Percentiles rank a stretch among this genome's conserved stretches.
phyloP scores from a whole-genome alignment of 2,888 invertebrate genomes.

The Subacronicta megacephala region DNA sequence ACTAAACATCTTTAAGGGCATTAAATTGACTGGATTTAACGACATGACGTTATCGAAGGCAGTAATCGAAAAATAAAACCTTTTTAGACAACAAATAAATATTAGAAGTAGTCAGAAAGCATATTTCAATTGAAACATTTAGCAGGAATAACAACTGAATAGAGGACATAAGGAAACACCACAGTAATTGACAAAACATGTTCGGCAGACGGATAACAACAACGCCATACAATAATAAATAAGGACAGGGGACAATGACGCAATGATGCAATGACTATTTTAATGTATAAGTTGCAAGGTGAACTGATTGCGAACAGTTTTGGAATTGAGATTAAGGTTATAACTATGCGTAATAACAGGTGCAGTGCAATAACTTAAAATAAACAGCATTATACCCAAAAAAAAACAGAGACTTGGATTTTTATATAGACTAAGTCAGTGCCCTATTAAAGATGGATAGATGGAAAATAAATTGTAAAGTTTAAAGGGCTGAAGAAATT shows the following conservation, averaged over 20 bases:
- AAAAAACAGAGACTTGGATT: too few species aligned
- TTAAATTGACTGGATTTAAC: conserved; percentile 5
- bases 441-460: too few species aligned
- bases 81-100: conserved; percentile 1
- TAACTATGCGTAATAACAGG: background rate
- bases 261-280: conserved; percentile 37
- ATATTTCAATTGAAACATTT: background rate
- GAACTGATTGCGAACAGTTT: conserved; percentile 29
- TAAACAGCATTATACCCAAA: too few species aligned
- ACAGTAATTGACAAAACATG: conserved; percentile 41
- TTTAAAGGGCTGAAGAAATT: too few species aligned
- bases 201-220: conserved; percentile 33
- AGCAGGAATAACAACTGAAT: conserved; percentile 3
- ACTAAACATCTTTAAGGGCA: conserved; percentile 1
- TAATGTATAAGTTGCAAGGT: conserved; percentile 49
- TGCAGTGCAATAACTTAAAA: background rate
- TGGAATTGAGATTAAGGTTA: conserved; percentile 29
- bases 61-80: conserved; percentile 5
- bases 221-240: conserved; percentile 33
- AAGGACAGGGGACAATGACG: conserved; percentile 43
- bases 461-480: too few species aligned
- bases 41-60: background rate
- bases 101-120: background rate
- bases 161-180: conserved; percentile 23
- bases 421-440: too few species aligned